These are phyloP conservation scores for Artemisiospiza belli DNA, from an alignment of 2,113 vertebrate species.

Conservation along the genomic window DNA sequence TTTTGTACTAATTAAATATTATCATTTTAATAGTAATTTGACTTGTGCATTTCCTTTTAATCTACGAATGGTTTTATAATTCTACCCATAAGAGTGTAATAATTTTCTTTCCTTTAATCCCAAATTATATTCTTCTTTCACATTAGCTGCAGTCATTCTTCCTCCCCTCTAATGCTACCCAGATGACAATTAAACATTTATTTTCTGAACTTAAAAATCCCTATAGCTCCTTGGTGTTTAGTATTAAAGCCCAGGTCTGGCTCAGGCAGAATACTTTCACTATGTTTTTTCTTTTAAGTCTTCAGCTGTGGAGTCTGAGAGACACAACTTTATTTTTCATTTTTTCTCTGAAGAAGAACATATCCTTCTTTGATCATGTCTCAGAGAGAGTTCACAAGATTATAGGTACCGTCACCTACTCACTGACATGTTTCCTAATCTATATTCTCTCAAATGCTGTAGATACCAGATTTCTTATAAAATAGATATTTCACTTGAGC, in stretches of 20 bases:
- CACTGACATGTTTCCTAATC: neutral
- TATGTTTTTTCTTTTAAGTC: neutral
- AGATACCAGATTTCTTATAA: neutral
- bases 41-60: neutral
- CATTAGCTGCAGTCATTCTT: neutral
- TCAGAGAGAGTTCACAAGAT: neutral
- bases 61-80: neutral
- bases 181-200: neutral
- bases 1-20: neutral
- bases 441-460: neutral
- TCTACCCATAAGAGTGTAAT: neutral
- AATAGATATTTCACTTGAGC: neutral
- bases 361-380: neutral
- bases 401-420: neutral
- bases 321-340: neutral
- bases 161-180: neutral
- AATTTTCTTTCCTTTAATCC: neutral
- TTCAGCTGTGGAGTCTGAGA: neutral
- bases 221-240: neutral
- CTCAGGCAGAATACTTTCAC: neutral
- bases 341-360: neutral
- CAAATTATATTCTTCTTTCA: neutral
- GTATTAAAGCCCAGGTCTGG: neutral
- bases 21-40: neutral
- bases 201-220: neutral